These are phyloP conservation scores for Polypedilum vanderplanki DNA, from an alignment of 1,140 invertebrate species.

Conservation along the genomic window DNA sequence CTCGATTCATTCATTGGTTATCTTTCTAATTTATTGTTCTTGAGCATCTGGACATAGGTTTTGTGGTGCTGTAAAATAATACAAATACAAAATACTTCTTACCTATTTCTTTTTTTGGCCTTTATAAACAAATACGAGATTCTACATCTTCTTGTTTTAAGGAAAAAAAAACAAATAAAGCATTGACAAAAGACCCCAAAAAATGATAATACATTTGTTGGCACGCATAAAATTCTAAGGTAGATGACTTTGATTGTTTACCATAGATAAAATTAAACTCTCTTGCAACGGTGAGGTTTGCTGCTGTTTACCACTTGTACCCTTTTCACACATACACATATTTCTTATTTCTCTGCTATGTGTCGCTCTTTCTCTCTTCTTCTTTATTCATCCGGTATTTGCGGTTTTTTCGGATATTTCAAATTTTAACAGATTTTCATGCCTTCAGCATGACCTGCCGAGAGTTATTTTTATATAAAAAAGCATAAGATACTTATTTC, in stretches of 20 bases:
- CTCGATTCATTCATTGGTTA: background rate
- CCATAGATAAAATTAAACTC: background rate
- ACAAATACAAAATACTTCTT: background rate
- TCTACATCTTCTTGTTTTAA: background rate
- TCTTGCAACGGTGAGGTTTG: background rate
- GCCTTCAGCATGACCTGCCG: conserved; percentile 1
- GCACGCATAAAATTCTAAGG: background rate
- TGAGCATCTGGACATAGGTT: conserved; percentile 11
- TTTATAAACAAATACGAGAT: background rate
- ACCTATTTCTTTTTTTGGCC: background rate
- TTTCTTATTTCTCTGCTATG: background rate
- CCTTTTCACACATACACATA: conserved; percentile 18
- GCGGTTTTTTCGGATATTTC: conserved; percentile 2
- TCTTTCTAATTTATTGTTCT: background rate
- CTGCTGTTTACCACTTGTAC: background rate
- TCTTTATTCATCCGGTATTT: background rate
- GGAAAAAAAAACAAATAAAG: background rate
- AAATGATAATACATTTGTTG: conserved; percentile 15
- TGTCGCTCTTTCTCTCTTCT: background rate
- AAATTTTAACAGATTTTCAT: conserved; percentile 14
- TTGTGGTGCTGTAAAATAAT: background rate
- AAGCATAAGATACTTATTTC: background rate
- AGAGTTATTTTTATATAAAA: background rate
- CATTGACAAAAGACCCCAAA: conserved; percentile 21
- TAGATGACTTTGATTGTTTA: background rate